Percentiles rank a stretch among this genome's conserved stretches.
phyloP scores from a whole-genome alignment of 2,797 vertebrate species.

The Lutjanus argentimaculatus region DNA sequence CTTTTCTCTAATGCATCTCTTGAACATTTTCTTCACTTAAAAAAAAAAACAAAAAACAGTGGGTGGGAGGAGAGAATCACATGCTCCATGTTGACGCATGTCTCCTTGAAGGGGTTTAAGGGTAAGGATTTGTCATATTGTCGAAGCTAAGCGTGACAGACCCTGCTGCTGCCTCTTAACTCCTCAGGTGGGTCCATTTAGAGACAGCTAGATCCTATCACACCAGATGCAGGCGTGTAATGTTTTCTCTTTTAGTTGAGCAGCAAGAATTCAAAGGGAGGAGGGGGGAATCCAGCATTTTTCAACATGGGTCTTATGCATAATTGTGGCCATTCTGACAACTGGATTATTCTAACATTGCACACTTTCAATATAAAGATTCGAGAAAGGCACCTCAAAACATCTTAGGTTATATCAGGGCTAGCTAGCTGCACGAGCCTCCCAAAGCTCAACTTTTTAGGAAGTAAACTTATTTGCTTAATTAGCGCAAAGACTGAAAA shows the following conservation, averaged over 20 bases:
- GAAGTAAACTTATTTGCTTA: not conserved
- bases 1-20: slow-evolving; percentile 85
- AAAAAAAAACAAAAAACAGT: slow-evolving; percentile 60
- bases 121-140: slow-evolving; percentile 65
- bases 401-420: not conserved
- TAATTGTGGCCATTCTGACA: not conserved
- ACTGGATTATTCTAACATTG: not conserved
- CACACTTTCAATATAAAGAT: not conserved
- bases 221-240: slow-evolving; percentile 44
- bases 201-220: slow-evolving; percentile 58
- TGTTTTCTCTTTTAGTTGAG: slow-evolving; percentile 39
- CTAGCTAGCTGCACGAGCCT: not conserved
- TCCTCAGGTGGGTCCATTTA: slow-evolving; percentile 72
- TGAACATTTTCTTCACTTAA: slow-evolving; percentile 71
- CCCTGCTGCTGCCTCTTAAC: slow-evolving; percentile 62
- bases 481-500: not conserved
- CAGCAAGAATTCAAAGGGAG: slow-evolving; percentile 23
- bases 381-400: not conserved
- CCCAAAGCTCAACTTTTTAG: not conserved
- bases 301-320: not conserved
- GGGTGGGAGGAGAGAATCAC: slow-evolving; percentile 72
- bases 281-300: not conserved
- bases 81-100: slow-evolving; percentile 82
- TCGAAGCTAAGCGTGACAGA: slow-evolving; percentile 51
- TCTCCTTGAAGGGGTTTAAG: slow-evolving; percentile 76